A percentile compares a stretch with the other conserved stretches of the same genome.
Evolutionary conservation across 2,888 invertebrate species (phyloP).

Genomic region (Spialia ferax): DNA sequence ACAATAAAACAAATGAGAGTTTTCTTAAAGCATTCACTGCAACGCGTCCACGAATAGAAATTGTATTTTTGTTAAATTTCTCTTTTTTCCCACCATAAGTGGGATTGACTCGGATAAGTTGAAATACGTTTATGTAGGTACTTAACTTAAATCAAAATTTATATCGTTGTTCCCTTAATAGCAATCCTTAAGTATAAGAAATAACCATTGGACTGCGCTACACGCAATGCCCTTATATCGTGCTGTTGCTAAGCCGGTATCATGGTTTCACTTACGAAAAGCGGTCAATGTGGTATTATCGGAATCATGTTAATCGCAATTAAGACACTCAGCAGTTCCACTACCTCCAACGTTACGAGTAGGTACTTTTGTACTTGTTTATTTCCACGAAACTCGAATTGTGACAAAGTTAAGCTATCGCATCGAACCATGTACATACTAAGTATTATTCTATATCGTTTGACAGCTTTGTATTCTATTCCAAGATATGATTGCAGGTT

Average conservation of each 20-base stretch:
- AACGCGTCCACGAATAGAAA: not conserved
- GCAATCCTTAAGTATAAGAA: conserved; percentile 18
- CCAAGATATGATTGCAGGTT: too few species aligned
- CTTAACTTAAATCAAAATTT: too few species aligned
- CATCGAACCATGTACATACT: too few species aligned
- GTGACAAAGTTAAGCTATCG: too few species aligned
- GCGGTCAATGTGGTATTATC: conserved; percentile 1
- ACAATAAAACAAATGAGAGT: not conserved
- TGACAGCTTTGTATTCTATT: too few species aligned
- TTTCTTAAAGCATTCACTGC: conserved; percentile 4
- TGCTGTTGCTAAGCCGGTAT: conserved; percentile 29
- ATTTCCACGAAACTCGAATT: too few species aligned
- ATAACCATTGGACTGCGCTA: conserved; percentile 9
- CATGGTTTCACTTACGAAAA: conserved; percentile 28
- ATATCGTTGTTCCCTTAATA: not conserved
- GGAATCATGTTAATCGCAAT: conserved; percentile 13
- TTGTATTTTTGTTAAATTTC: not conserved
- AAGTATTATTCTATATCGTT: too few species aligned
- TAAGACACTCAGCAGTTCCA: not conserved
- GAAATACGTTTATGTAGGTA: too few species aligned
- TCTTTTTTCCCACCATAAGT: too few species aligned
- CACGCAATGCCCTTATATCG: conserved; percentile 31
- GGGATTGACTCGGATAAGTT: too few species aligned
- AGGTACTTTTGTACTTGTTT: too few species aligned
- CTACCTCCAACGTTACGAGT: too few species aligned